Base-by-base conservation (phyloP, 2,888 invertebrate species). In the Gortyna flavago region DNA sequence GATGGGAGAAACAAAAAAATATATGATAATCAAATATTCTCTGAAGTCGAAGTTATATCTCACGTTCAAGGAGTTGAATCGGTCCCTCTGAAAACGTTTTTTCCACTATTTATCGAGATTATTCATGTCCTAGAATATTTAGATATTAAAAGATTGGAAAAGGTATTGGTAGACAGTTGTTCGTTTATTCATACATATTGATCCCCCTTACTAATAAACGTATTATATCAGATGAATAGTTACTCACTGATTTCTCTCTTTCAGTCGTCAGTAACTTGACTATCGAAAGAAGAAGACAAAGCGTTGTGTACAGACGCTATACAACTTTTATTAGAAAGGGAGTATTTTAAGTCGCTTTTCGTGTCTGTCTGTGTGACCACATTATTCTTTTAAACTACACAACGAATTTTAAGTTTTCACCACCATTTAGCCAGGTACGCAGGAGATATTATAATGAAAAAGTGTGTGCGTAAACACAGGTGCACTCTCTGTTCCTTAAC, bases 21-120 rank as follows among this genome's bases (percentile, higher is more conserved):
- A 94, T 95, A 95, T 95, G 95, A 93, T 96, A 96, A 95, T 95
- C 93, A 93, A 94, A 95, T 93, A 94, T 93, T 93, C 93, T 92
- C 93, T 92, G 91, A 85, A 93, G 88, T 89, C 88, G 84, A 90
- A 88, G 89, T 91, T 93, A 93, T 92, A 91, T 91, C 88, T 91
- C 91, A 92, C 83, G 85, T 76, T 87, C 81, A 81, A 85, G 90
- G 84, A 88, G 88, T 91, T 89, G 90, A 90, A 90, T 90, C 89
- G 81, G 88, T 86, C 69, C 80, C 75, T 74, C 41, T 38, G 67
- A 66, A 62, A 44, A 72, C 75, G 68, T 79, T 72, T 64, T n/a
- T 65, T 80, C 51, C 35, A 77, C n/a, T 70, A 71, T 86, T 79
- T 84, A 85, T 83, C 29, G 51, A 59, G n/a, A 75, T 84, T 84